Evolutionary conservation across 1,140 invertebrate species (phyloP).

Genomic region (Cotesia typhae): DNA sequence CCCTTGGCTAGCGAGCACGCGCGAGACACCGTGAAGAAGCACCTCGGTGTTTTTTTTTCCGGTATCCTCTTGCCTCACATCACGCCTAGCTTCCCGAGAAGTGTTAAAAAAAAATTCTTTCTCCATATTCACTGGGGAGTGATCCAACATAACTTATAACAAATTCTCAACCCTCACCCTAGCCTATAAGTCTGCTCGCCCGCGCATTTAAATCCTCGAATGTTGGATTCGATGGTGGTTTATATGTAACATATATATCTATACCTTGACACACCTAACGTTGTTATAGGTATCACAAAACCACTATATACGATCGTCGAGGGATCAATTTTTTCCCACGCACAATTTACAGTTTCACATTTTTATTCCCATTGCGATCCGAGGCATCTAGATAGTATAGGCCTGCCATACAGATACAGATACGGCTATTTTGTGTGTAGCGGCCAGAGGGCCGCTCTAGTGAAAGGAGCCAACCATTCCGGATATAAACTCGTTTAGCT

Average conservation of each 20-base stretch:
- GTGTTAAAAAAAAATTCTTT: conserved; percentile 50
- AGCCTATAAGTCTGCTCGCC: conserved; percentile 44
- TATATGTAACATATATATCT: conserved; percentile 13
- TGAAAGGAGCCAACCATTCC: too few relatives aligned
- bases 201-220: conserved; percentile 63
- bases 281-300: conserved; percentile 23
- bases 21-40: conserved; percentile 16
- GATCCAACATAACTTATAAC: conserved; percentile 60
- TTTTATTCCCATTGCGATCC: conserved; percentile 62
- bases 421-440: conserved; percentile 30
- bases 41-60: conserved; percentile 24
- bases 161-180: conserved; percentile 52
- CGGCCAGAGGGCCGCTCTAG: not conserved
- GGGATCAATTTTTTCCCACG: conserved; percentile 65
- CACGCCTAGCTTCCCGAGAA: conserved; percentile 27
- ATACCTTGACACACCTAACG: not conserved
- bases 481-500: conserved; percentile 23
- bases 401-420: conserved; percentile 14
- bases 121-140: conserved; percentile 63
- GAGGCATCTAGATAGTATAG: not conserved
- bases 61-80: conserved; percentile 19
- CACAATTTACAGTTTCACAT: conserved; percentile 68
- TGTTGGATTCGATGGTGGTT: conserved; percentile 30
- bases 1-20: not conserved
- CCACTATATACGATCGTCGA: conserved; percentile 53